Percentiles rank a stretch among this genome's conserved stretches.
Evolutionary conservation across 2,797 vertebrate genomes (phyloP).

Genomic region (Periparus ater): DNA sequence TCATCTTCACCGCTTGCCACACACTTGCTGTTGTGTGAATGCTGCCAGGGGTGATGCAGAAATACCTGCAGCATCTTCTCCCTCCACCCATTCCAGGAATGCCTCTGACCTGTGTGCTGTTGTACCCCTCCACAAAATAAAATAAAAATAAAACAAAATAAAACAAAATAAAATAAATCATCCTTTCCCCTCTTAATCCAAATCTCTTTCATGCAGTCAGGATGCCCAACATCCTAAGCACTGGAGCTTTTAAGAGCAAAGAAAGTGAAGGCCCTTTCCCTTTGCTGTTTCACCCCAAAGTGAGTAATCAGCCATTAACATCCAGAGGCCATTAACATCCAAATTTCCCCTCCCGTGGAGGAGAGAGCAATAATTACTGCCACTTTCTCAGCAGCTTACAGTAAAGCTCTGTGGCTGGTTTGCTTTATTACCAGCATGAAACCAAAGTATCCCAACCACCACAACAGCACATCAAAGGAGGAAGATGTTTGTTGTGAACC

Average conservation of each 20-base stretch:
- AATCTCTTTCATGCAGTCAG: rapidly evolving
- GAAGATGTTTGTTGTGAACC: background rate
- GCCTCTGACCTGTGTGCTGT: background rate
- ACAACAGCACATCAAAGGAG: slow-evolving; percentile 3
- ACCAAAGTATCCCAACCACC: background rate
- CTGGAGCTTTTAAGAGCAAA: background rate
- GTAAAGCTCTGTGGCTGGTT: background rate
- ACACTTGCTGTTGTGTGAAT: background rate
- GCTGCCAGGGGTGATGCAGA: background rate
- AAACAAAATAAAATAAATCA: background rate
- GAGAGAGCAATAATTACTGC: slow-evolving; percentile 28
- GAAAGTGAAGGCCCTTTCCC: background rate
- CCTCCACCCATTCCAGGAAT: background rate
- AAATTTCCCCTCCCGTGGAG: background rate
- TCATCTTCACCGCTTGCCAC: background rate
- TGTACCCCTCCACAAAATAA: background rate
- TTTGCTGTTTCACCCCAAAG: background rate
- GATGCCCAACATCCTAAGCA: background rate
- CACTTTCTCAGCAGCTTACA: slow-evolving; percentile 42
- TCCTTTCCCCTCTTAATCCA: background rate
- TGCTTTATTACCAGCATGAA: background rate
- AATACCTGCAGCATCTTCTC: background rate
- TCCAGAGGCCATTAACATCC: slow-evolving; percentile 14
- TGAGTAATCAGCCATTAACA: background rate
- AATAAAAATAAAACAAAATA: background rate